A percentile compares a stretch with the other conserved stretches of the same genome.
Conservation (phyloP, 1,140 invertebrate genomes). For the Pseudomyrmex gracilis region DNA sequence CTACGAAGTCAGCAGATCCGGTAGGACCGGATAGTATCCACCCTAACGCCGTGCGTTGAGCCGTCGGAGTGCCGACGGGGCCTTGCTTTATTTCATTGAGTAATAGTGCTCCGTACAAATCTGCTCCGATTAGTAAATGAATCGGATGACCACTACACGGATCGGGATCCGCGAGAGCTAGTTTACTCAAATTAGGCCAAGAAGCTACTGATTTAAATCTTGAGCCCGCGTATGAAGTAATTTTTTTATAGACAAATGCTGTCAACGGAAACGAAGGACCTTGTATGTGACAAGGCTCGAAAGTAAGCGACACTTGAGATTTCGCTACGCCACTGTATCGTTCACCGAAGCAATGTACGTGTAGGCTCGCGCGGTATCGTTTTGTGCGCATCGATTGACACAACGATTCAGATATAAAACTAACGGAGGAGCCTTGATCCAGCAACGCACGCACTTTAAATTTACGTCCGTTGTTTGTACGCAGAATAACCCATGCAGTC, state of each 20-base stretch:
- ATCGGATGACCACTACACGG: conserved; percentile 23
- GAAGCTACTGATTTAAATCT: not conserved
- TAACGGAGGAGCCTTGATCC: conserved; percentile 51
- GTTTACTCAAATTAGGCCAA: conserved; percentile 45
- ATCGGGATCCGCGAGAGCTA: conserved; percentile 56
- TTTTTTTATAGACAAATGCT: conserved; percentile 36
- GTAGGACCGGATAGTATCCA: no score
- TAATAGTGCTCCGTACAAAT: no score
- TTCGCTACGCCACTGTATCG: no score
- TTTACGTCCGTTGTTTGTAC: not conserved
- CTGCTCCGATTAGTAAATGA: conserved; percentile 50
- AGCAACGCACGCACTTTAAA: conserved; percentile 43
- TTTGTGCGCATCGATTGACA: no score
- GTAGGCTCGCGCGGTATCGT: no score
- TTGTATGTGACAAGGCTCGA: no score
- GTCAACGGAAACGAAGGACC: conserved; percentile 14
- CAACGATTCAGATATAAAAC: conserved; percentile 48
- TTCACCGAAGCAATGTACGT: no score
- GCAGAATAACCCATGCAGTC: not conserved
- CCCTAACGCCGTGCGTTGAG: no score
- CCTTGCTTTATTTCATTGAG: no score
- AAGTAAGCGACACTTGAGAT: no score
- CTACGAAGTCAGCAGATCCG: no score
- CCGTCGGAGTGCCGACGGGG: no score
- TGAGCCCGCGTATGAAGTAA: conserved; percentile 48